A percentile compares a stretch with the other conserved stretches of the same genome.
phyloP scores from a whole-genome alignment of 2,888 invertebrate species.

The Malachius bipustulatus region DNA sequence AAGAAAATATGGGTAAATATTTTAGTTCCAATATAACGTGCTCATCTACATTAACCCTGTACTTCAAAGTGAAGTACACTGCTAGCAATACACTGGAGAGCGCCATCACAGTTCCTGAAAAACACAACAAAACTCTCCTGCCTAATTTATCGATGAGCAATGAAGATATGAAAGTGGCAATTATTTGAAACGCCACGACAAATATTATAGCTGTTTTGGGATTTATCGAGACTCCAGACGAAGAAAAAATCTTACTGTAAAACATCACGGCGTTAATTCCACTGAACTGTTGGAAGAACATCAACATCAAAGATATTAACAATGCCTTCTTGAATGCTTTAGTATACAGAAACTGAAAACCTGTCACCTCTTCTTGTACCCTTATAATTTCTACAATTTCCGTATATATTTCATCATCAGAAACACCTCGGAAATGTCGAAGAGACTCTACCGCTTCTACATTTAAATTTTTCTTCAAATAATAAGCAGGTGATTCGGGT shows the following conservation, averaged over 20 bases:
- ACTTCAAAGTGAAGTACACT: constrained; percentile 50
- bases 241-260: constrained; percentile 65
- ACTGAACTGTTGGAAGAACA: constrained; percentile 82
- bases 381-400: constrained; percentile 53
- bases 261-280: constrained; percentile 78
- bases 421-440: constrained; percentile 55
- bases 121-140: constrained; percentile 59
- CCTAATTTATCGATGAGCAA: constrained; percentile 72
- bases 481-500: constrained; percentile 75
- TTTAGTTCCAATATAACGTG: constrained; percentile 43
- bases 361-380: constrained; percentile 31
- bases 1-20: constrained; percentile 63
- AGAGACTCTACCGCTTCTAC: constrained; percentile 58
- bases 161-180: constrained; percentile 62
- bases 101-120: constrained; percentile 59
- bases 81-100: constrained; percentile 59
- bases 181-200: constrained; percentile 72
- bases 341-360: constrained; percentile 19
- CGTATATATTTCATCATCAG: constrained; percentile 51
- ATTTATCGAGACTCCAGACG: constrained; percentile 47
- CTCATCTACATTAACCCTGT: constrained; percentile 29
- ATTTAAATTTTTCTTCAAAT: constrained; percentile 49
- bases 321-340: constrained; percentile 43
- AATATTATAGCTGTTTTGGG: constrained; percentile 58
- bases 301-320: constrained; percentile 61